phyloP scores from a whole-genome alignment of 2,888 invertebrate species.

The Drosophila sordidula region DNA sequence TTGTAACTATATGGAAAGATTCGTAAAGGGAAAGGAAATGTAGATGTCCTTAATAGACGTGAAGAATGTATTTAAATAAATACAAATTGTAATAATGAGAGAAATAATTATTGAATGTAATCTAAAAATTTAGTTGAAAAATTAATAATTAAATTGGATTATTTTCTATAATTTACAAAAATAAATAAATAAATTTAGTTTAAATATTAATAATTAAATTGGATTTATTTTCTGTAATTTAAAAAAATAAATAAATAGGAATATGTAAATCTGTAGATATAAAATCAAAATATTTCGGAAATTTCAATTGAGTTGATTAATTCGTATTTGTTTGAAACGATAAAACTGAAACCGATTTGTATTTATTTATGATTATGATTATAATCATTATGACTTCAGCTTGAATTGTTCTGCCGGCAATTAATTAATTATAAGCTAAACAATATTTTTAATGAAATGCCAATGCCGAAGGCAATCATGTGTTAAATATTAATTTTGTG shows the following conservation, averaged over 20 bases:
- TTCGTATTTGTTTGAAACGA: background rate
- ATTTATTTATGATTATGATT: constrained; percentile 10
- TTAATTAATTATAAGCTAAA: constrained; percentile 78
- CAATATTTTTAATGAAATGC: constrained; percentile 79
- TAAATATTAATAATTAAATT: too few relatives aligned
- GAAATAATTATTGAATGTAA: too few relatives aligned
- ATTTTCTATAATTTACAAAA: too few relatives aligned
- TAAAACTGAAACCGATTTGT: background rate
- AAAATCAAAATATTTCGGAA: too few relatives aligned
- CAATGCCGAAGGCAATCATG: constrained; percentile 80
- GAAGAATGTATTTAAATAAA: background rate
- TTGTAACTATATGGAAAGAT: background rate
- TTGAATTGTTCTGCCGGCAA: constrained; percentile 57
- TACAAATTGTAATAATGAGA: too few relatives aligned
- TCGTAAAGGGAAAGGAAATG: too few relatives aligned
- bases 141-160: too few relatives aligned
- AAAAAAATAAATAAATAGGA: too few relatives aligned
- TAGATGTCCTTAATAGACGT: background rate
- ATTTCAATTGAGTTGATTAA: background rate
- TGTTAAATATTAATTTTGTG: constrained; percentile 79
- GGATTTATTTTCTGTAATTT: too few relatives aligned
- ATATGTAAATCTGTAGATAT: too few relatives aligned
- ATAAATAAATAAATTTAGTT: too few relatives aligned
- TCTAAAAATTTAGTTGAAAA: too few relatives aligned
- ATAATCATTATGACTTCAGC: constrained; percentile 36